Conservation (phyloP, 2,888 invertebrate genomes). For the Acanthococcus lagerstroemiae region DNA sequence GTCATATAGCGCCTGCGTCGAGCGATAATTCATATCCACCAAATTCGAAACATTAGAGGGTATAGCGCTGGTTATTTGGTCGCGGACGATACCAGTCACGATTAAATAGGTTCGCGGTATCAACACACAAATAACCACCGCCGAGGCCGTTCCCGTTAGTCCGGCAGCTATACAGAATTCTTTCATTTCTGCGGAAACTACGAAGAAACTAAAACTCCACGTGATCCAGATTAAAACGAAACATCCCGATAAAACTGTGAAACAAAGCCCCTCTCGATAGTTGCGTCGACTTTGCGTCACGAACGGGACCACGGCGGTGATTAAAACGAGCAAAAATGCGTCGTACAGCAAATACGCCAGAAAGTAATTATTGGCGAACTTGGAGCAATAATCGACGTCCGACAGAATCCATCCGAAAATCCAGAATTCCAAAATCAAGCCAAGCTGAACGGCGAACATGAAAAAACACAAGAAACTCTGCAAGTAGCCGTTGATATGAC, state of each 20-base stretch:
- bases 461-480: conserved; percentile 51
- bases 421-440: conserved; percentile 41
- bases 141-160: conserved; percentile 52
- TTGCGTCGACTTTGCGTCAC: conserved; percentile 55
- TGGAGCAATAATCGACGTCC: conserved; percentile 44
- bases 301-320: conserved; percentile 51
- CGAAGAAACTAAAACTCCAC: conserved; percentile 49
- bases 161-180: conserved; percentile 54
- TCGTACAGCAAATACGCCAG: conserved; percentile 52
- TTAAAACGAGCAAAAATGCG: conserved; percentile 49
- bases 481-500: conserved; percentile 59
- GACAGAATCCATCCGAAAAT: conserved; percentile 44
- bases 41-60: conserved; percentile 38
- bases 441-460: conserved; percentile 44
- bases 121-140: conserved; percentile 53
- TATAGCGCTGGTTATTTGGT: conserved; percentile 44
- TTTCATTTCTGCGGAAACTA: conserved; percentile 35
- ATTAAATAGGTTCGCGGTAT: conserved; percentile 60
- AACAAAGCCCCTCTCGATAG: conserved; percentile 53
- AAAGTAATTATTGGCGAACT: conserved; percentile 46
- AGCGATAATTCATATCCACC: conserved; percentile 41
- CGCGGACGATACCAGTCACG: conserved; percentile 52
- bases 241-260: conserved; percentile 46
- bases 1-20: conserved; percentile 40
- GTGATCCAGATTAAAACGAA: conserved; percentile 51